Evolutionary conservation across 1,140 invertebrate genomes (phyloP), one percentile per base, ranked within the genome.

Genomic region (Penaeus vannamei): DNA sequence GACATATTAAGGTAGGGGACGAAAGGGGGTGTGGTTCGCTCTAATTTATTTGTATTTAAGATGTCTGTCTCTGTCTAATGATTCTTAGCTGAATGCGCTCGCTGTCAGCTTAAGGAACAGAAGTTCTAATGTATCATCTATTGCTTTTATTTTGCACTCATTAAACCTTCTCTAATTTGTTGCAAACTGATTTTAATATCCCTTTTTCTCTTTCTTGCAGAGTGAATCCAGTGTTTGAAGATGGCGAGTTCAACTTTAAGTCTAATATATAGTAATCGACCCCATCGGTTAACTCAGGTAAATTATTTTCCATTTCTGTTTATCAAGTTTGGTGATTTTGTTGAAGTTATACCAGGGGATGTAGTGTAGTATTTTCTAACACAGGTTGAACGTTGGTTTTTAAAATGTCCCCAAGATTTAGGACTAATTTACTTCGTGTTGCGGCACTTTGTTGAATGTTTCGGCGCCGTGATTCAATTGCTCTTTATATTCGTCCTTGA

Each of bases 171-270:
- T 69, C 3, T 69, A 83, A n/a, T 46, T 17, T 32, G n/a, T 84
- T 69, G 29, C 59, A 22, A n/a, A 72, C 23, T 59, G 59, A 84
- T 36, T 1, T 84, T 84, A 36, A 84, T 59, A 42, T 10, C 32
- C 10, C n/a, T 59, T 46, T 82, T 29, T 59, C 5, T 36, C 26
- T 36, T 36, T 82, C 20, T 82, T 29, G 46, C 80, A 82, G n/a
- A 26, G 36, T 29, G 61, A 29, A 66, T 36, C 80, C n/a, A 82
- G 80, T 10, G 10, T 12, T 64, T 53, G 82, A 72, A 14, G 61
- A 84, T 84, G 83, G 69, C 83, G 42, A 62, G 83, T 60, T 84
- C 83, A 23, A 84, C 83, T n/a, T 36, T 84, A 19, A 72, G 61
- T n/a, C 83, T 84, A 46, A 72, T 84, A n/a, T 72, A 72, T 60